Base-by-base conservation (phyloP, 1,140 invertebrate species). In the Drosophila serrata region DNA sequence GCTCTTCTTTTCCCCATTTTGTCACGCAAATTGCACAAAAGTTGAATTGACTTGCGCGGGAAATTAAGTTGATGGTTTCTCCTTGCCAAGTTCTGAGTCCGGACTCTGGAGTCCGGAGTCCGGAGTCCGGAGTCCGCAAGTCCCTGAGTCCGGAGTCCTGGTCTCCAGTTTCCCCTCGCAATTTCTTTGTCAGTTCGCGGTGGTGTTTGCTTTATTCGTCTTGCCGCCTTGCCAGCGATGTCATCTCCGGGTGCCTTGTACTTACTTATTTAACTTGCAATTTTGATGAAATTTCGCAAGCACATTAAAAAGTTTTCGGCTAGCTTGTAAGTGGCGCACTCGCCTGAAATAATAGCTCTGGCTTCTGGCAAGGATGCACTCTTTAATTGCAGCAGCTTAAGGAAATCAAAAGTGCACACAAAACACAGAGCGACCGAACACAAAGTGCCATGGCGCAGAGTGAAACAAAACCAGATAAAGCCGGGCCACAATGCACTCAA, bases 21-120 rank as follows among this genome's bases (percentile, higher is more conserved):
- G 68, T 72, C 87, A 79, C 74, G 77, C 85, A 90, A 90, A 90
- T 90, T 80, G 77, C 78, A 79, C 65, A 81, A 90, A 88, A 90
- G 81, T 90, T 90, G 78, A 77, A 85, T 90, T 85, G 85, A 79
- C 85, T 90, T 78, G 78, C 69, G 81, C 74, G 80, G 81, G 85
- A 90, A 90, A 90, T 90, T 90, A 90, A 90, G 78, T 90, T 81
- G 81, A 88, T 84, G 74, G 74, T 56, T 84, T 69, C 45, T 72
- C 42, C 60, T 55, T 81, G 67, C 56, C 45, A 61, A 55, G 51
- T 24, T 69, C 42, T 61, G 19, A 19, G 42, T 42, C 29, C 46
- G 13, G 29, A 29, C 27, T 72, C 6, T 19, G 11, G 15, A 31
- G 31, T 48, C 35, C 43, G 17, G 4, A 15, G 39, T 63, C 5